Evolutionary conservation across 1,140 invertebrate genomes (phyloP).

Genomic region (Drosophila neocordata): DNA sequence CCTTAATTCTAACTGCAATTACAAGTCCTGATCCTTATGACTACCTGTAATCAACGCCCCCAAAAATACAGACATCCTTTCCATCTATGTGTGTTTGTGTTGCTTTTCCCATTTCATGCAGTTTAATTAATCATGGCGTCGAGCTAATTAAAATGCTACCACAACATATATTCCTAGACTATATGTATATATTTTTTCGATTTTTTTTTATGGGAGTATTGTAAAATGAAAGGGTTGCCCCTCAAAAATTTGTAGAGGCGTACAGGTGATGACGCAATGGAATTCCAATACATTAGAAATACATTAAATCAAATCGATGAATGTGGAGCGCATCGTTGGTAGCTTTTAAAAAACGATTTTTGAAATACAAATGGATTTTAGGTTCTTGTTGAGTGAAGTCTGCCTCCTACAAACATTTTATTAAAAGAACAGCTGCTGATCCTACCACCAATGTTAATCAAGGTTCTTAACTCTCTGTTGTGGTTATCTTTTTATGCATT

Average conservation of each 20-base stretch:
- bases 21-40: conserved; percentile 16
- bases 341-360: conserved; percentile 63
- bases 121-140: conserved; percentile 72
- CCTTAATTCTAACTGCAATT: conserved; percentile 16
- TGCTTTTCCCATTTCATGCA: conserved; percentile 52
- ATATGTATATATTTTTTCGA: too few relatives aligned
- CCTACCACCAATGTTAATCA: conserved; percentile 51
- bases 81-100: conserved; percentile 20
- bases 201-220: background rate
- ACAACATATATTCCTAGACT: conserved; percentile 46
- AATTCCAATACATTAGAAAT: conserved; percentile 70
- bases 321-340: conserved; percentile 21
- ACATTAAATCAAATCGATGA: conserved; percentile 48
- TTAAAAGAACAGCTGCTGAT: conserved; percentile 12
- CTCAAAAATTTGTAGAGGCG: conserved; percentile 39
- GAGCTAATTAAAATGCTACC: conserved; percentile 78
- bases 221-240: background rate
- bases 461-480: conserved; percentile 10
- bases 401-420: background rate
- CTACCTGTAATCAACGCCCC: background rate
- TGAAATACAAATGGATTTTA: conserved; percentile 27
- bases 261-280: conserved; percentile 70
- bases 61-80: background rate
- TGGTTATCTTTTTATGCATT: conserved; percentile 54
- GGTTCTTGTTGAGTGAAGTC: conserved; percentile 33